Percentiles rank a stretch among this genome's conserved stretches.
phyloP scores from a whole-genome alignment of 2,797 vertebrate genomes.

The Loriculus beryllinus region DNA sequence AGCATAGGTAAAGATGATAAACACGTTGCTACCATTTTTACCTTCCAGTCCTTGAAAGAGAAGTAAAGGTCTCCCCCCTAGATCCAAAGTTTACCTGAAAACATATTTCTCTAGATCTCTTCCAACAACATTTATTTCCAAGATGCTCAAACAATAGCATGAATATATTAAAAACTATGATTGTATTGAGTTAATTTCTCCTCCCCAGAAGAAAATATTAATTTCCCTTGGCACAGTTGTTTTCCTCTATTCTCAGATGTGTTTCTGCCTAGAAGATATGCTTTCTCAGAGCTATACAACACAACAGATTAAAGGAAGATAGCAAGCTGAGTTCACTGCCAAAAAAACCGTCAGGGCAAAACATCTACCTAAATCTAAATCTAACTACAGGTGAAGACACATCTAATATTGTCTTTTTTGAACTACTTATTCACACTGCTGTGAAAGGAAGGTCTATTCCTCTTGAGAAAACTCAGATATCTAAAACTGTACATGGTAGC shows the following conservation, averaged over 20 bases:
- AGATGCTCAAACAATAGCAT: background rate
- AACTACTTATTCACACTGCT: background rate
- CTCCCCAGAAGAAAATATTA: background rate
- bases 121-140: background rate
- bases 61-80: background rate
- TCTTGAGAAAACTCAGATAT: background rate
- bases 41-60: background rate
- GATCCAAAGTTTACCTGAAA: background rate
- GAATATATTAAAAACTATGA: background rate
- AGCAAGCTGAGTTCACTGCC: background rate
- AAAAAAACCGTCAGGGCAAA: background rate
- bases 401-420: background rate
- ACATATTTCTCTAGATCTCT: background rate
- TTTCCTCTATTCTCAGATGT: background rate
- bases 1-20: background rate
- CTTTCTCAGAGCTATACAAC: background rate
- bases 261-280: background rate
- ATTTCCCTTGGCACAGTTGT: background rate
- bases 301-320: background rate
- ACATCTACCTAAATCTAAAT: background rate
- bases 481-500: background rate
- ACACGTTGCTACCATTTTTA: background rate
- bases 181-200: background rate
- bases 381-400: background rate
- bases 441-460: background rate